Evolutionary conservation across 2,797 vertebrate genomes (phyloP).

Genomic region (Cetoscarus ocellatus): DNA sequence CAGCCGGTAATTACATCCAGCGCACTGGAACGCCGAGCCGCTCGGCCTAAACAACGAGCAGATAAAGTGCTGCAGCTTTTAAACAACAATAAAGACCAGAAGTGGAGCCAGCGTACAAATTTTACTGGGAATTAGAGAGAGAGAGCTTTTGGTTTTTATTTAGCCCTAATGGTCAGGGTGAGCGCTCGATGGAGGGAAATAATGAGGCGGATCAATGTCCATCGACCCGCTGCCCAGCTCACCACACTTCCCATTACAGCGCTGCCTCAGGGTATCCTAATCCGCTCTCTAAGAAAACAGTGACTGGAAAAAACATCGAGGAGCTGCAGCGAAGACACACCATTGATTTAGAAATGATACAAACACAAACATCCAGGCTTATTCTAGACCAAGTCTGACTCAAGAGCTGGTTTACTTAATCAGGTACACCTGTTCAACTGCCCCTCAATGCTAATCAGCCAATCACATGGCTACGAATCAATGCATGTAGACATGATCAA

Average conservation of each 20-base stretch:
- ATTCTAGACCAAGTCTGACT: not conserved
- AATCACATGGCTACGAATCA: no score
- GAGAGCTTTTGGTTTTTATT: slow-evolving; percentile 54
- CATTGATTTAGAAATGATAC: slow-evolving; percentile 58
- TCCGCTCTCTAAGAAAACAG: slow-evolving; percentile 37
- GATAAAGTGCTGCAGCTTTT: slow-evolving; percentile 55
- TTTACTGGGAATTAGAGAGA: slow-evolving; percentile 17
- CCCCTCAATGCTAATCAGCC: no score
- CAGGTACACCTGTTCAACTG: no score
- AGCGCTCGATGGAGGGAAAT: slow-evolving; percentile 57
- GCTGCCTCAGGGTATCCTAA: slow-evolving; percentile 38
- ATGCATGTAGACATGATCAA: no score
- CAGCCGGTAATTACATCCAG: slow-evolving; percentile 54
- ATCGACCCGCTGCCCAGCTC: slow-evolving; percentile 49
- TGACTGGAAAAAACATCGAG: slow-evolving; percentile 52
- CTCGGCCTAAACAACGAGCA: slow-evolving; percentile 51
- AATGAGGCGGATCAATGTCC: slow-evolving; percentile 68
- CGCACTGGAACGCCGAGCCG: slow-evolving; percentile 9
- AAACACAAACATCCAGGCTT: slow-evolving; percentile 46
- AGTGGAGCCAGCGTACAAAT: slow-evolving; percentile 10
- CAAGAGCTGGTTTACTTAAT: slow-evolving; percentile 13
- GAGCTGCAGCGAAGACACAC: slow-evolving; percentile 15
- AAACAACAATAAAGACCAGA: slow-evolving; percentile 38
- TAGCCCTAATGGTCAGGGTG: slow-evolving; percentile 65
- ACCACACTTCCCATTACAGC: slow-evolving; percentile 46